These are phyloP conservation scores for Megalurothrips usitatus DNA, from an alignment of 2,888 invertebrate species.

Conservation along the genomic window DNA sequence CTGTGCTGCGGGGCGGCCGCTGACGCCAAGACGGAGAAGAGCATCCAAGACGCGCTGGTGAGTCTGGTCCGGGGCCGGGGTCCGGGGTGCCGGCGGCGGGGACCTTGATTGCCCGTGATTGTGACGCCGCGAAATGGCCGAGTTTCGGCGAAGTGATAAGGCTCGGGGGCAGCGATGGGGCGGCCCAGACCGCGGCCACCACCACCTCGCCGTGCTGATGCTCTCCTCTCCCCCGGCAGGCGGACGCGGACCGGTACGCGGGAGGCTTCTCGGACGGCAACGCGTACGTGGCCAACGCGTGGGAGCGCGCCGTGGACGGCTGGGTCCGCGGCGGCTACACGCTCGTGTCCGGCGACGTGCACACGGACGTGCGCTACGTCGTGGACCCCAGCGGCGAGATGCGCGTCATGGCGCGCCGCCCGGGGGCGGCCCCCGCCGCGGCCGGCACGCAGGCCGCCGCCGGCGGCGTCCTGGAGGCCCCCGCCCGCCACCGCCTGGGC, in stretches of 20 bases:
- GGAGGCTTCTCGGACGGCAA: neutral
- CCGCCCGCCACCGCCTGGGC: constrained; percentile 3
- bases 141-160: too few relatives aligned
- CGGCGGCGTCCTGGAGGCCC: neutral
- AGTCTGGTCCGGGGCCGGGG: neutral
- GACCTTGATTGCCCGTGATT: neutral
- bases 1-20: neutral
- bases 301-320: constrained; percentile 14
- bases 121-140: neutral
- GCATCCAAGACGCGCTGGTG: neutral
- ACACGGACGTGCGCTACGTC: neutral
- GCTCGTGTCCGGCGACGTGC: constrained; percentile 13
- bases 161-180: too few relatives aligned
- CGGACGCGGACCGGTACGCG: constrained; percentile 7
- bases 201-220: neutral
- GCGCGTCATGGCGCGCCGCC: constrained; percentile 1
- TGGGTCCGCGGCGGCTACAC: constrained; percentile 18
- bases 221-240: neutral
- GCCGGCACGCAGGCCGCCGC: neutral
- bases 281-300: constrained; percentile 1
- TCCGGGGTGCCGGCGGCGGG: neutral
- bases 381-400: constrained; percentile 8
- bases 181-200: neutral
- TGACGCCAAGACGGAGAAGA: neutral
- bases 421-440: neutral